Conservation (phyloP, 2,888 invertebrate species). For the Mongoloraphidia duomilia region DNA sequence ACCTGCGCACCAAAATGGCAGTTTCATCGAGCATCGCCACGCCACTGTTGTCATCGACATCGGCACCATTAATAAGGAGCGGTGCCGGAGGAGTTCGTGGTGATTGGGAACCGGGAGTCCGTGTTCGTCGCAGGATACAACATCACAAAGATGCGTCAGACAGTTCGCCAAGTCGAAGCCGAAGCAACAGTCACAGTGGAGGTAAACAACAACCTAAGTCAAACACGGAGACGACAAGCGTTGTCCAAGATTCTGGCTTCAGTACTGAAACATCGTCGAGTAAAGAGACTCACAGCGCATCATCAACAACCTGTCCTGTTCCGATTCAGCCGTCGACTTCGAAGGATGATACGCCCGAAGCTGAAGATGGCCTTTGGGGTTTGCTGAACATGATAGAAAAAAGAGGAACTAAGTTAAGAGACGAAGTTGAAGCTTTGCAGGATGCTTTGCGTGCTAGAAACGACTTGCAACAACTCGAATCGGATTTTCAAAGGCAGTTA, state of each 20-base stretch:
- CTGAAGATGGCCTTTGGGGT: conserved; percentile 74
- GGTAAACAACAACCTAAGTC: conserved; percentile 46
- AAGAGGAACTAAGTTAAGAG: conserved; percentile 47
- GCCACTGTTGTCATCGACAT: conserved; percentile 32
- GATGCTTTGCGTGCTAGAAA: conserved; percentile 30
- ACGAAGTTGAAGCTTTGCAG: conserved; percentile 46
- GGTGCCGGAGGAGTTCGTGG: conserved; percentile 31
- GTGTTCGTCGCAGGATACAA: conserved; percentile 39
- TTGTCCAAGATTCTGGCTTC: conserved; percentile 74
- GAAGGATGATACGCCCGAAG: conserved; percentile 29
- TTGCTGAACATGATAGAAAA: conserved; percentile 75
- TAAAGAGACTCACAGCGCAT: conserved; percentile 61
- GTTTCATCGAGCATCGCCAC: conserved; percentile 32
- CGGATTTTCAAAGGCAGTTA: conserved; percentile 24
- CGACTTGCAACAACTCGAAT: conserved; percentile 14
- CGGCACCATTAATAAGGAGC: conserved; percentile 18
- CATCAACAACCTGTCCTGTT: conserved; percentile 43
- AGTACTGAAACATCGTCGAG: conserved; percentile 78
- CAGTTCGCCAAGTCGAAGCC: conserved; percentile 39
- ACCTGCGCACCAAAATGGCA: conserved; percentile 76
- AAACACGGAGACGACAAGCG: conserved; percentile 39
- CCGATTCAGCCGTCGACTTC: conserved; percentile 26
- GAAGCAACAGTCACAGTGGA: conserved; percentile 46
- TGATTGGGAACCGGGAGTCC: conserved; percentile 72
- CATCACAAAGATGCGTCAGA: conserved; percentile 21